These are phyloP conservation scores for Nomada fabriciana DNA, from an alignment of 2,888 invertebrate species.

Conservation along the genomic window DNA sequence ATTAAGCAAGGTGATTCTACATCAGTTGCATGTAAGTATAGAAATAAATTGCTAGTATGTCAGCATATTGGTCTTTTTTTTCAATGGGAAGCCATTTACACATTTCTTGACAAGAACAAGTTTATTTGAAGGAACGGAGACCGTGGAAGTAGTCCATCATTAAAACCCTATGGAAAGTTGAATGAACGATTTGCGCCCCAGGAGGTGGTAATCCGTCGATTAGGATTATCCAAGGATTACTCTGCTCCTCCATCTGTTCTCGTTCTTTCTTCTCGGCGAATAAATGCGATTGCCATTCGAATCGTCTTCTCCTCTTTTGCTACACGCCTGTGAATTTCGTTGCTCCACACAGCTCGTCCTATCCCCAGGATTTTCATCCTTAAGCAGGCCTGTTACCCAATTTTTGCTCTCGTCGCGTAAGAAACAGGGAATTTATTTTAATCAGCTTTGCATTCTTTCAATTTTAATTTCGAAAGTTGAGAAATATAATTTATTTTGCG, in stretches of 20 bases:
- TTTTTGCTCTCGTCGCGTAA: no score
- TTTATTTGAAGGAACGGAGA: not conserved
- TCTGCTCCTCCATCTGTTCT: slow-evolving; percentile 59
- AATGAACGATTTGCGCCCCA: slow-evolving; percentile 67
- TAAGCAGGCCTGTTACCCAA: slow-evolving; percentile 9
- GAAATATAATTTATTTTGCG: no score
- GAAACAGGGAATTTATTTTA: no score
- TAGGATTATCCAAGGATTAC: slow-evolving; percentile 79
- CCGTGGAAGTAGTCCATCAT: slow-evolving; percentile 13
- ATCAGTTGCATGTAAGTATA: no score
- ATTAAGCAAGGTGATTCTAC: no score
- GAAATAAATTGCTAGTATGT: no score
- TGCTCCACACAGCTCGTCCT: slow-evolving; percentile 42
- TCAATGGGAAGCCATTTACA: not conserved
- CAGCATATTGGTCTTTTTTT: no score
- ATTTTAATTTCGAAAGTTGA: no score
- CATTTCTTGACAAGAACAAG: not conserved
- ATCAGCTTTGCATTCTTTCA: no score
- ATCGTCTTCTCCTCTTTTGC: slow-evolving; percentile 17
- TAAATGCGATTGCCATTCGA: slow-evolving; percentile 42
- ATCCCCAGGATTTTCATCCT: slow-evolving; percentile 58
- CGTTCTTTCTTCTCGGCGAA: slow-evolving; percentile 49
- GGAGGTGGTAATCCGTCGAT: slow-evolving; percentile 74
- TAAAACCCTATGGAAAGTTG: slow-evolving; percentile 28
- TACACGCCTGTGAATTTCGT: slow-evolving; percentile 23